A percentile compares a stretch with the other conserved stretches of the same genome.
Evolutionary conservation across 2,113 vertebrate species (phyloP).

Genomic region (Misgurnus mizolepis): DNA sequence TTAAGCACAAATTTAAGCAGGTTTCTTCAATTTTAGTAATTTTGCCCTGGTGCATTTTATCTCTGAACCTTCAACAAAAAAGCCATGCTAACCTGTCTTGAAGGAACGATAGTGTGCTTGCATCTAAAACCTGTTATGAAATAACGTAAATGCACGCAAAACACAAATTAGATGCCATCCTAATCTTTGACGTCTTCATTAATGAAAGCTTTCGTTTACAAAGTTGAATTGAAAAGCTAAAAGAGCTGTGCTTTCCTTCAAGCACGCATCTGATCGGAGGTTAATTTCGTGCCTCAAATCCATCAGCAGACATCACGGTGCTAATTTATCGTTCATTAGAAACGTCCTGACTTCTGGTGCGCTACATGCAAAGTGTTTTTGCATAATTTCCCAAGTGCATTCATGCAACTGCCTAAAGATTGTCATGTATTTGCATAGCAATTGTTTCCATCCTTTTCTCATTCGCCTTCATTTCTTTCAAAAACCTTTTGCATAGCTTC

Average conservation of each 20-base stretch:
- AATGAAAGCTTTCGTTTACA: slow-evolving; percentile 30
- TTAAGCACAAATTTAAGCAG: too few relatives aligned
- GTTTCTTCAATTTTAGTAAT: too few relatives aligned
- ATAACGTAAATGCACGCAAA: background rate
- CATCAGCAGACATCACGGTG: slow-evolving; percentile 19
- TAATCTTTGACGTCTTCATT: slow-evolving; percentile 19
- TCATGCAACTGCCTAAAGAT: background rate
- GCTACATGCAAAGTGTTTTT: slow-evolving; percentile 20
- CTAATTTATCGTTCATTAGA: slow-evolving; percentile 15
- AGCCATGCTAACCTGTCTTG: too few relatives aligned
- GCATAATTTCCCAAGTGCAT: slow-evolving; percentile 31
- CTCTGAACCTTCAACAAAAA: too few relatives aligned
- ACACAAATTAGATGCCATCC: background rate
- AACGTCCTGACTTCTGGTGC: background rate
- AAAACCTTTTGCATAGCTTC: slow-evolving; percentile 23
- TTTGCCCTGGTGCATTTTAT: too few relatives aligned
- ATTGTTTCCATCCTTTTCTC: background rate
- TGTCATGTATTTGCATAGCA: background rate
- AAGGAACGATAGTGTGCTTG: too few relatives aligned
- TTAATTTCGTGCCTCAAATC: slow-evolving; percentile 29
- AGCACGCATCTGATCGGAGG: background rate
- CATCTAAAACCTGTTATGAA: background rate
- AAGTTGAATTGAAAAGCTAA: slow-evolving; percentile 19
- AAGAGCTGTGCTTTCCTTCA: slow-evolving; percentile 10
- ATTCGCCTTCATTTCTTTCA: background rate